Evolutionary conservation across 2,888 invertebrate species (phyloP).

Genomic region (Agrotis clavis): DNA sequence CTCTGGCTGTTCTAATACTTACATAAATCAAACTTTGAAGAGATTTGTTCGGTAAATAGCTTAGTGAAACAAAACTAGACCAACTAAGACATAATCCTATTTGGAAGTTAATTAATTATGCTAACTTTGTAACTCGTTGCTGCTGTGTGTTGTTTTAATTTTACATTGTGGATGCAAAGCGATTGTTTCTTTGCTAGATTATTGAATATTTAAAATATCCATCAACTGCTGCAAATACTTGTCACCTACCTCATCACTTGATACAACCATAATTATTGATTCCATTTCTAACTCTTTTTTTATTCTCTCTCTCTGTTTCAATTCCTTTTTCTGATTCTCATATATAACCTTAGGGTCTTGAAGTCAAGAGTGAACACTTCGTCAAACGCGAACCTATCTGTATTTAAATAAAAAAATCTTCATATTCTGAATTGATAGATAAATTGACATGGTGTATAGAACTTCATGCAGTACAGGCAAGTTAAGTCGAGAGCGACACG

Average conservation of each 20-base stretch:
- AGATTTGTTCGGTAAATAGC: slow-evolving; percentile 16
- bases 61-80: slow-evolving; percentile 34
- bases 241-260: not conserved
- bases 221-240: not conserved
- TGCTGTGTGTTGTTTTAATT: slow-evolving; percentile 20
- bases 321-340: not conserved
- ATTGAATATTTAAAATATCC: not conserved
- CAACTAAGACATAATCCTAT: slow-evolving; percentile 39
- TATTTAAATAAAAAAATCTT: not conserved
- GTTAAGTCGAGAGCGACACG: slow-evolving; percentile 66
- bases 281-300: not conserved
- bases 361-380: too few relatives aligned
- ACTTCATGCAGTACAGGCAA: slow-evolving; percentile 60
- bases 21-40: slow-evolving; percentile 23
- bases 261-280: not conserved
- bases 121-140: slow-evolving; percentile 29
- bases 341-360: too few relatives aligned
- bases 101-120: slow-evolving; percentile 51
- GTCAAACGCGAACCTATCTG: too few relatives aligned
- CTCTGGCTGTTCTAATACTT: slow-evolving; percentile 12
- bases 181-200: slow-evolving; percentile 1
- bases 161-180: not conserved
- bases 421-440: slow-evolving; percentile 9
- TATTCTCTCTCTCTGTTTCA: too few relatives aligned
- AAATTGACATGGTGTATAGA: slow-evolving; percentile 32